phyloP scores from a whole-genome alignment of 1,140 invertebrate genomes.

The Diorhabda sublineata region DNA sequence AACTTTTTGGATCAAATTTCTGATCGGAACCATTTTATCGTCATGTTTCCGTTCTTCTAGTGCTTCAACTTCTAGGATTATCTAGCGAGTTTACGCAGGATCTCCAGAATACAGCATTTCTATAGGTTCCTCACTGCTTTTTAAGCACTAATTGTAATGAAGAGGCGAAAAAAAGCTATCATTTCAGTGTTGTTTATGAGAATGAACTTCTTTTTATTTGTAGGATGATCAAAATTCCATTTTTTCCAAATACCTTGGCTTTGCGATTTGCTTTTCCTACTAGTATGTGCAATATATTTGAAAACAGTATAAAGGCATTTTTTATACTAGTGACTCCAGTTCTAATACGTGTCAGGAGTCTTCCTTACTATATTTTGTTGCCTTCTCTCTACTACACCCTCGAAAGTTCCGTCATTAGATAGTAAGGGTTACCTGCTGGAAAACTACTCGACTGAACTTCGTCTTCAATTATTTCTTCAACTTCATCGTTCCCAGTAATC shows the following conservation, averaged over 20 bases:
- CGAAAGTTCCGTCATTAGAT: no score
- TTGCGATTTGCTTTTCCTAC: neutral
- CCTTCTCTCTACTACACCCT: no score
- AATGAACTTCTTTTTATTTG: neutral
- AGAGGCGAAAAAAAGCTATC: neutral
- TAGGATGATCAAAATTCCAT: neutral
- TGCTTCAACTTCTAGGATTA: neutral
- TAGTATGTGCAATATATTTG: neutral
- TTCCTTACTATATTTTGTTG: no score
- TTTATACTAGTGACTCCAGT: neutral
- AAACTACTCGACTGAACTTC: no score
- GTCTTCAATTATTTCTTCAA: no score
- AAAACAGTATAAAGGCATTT: neutral
- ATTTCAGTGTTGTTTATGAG: neutral
- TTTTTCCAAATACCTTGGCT: neutral
- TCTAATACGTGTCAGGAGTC: neutral
- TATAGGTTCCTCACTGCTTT: neutral
- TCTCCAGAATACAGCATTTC: neutral
- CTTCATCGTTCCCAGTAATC: no score
- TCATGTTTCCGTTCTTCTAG: neutral
- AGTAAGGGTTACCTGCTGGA: no score
- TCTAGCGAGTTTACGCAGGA: neutral
- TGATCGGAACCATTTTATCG: constrained; percentile 12
- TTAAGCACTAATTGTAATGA: neutral
- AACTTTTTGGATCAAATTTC: neutral